These are phyloP conservation scores for Lycocerus yunnanus DNA, from an alignment of 2,888 invertebrate species.

Conservation along the genomic window DNA sequence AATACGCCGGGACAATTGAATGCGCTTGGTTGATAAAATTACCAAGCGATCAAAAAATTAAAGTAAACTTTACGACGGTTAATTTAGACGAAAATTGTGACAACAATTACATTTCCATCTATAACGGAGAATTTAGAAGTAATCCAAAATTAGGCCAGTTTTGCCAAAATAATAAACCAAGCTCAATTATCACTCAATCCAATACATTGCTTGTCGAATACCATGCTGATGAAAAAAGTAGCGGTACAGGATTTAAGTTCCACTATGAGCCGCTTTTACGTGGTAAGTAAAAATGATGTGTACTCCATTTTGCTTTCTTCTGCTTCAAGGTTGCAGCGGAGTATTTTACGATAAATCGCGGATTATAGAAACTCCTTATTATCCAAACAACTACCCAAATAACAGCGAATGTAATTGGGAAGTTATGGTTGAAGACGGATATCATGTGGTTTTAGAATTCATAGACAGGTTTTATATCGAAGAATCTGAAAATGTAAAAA, in stretches of 20 bases:
- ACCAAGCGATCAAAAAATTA: slow-evolving; percentile 40
- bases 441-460: slow-evolving; percentile 71
- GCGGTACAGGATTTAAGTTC: slow-evolving; percentile 47
- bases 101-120: slow-evolving; percentile 60
- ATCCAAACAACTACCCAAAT: slow-evolving; percentile 66
- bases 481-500: slow-evolving; percentile 70
- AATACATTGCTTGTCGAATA: slow-evolving; percentile 70
- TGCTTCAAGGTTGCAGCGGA: slow-evolving; percentile 70
- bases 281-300: slow-evolving; percentile 29
- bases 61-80: slow-evolving; percentile 60
- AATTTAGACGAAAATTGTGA: slow-evolving; percentile 63
- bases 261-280: slow-evolving; percentile 41
- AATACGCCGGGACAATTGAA: slow-evolving; percentile 59
- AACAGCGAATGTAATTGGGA: slow-evolving; percentile 84
- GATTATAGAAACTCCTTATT: slow-evolving; percentile 64
- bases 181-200: slow-evolving; percentile 55
- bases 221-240: slow-evolving; percentile 59
- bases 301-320: background rate
- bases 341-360: slow-evolving; percentile 56
- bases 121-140: slow-evolving; percentile 58
- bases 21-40: slow-evolving; percentile 72
- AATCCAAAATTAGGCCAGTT: slow-evolving; percentile 63
- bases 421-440: slow-evolving; percentile 66
- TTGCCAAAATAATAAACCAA: slow-evolving; percentile 63
- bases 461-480: slow-evolving; percentile 76